Base-by-base conservation (phyloP, 2,113 vertebrate species). In the Pygoscelis adeliae region DNA sequence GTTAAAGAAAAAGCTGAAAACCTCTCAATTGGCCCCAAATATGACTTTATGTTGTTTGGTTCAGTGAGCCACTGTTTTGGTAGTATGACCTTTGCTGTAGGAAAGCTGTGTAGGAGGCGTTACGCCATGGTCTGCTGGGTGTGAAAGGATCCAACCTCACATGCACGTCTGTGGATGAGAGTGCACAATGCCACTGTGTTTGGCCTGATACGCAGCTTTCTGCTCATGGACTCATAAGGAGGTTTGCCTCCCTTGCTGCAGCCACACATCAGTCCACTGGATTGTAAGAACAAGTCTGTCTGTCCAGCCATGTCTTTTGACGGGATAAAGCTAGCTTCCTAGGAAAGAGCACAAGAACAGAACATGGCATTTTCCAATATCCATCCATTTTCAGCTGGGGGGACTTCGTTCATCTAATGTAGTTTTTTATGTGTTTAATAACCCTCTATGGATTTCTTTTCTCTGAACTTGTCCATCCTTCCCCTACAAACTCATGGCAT, bases 111-210 rank as follows among this genome's bases (percentile, higher is more conserved):
- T 71, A 29, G 67, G 66, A 79, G 59, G 20, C n/a, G n/a, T 49
- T 22, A n/a, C 5, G 27, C 53, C 49, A 32, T 32, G 66, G 22
- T 42, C 40, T 56, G 14, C 21, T 63, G 70, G 63, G 17, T 70
- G 59, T 73, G 61, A 67, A 62, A 50, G 59, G 53, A 34, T 83
- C 72, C 32, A 15, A 26, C n/a, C 66, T 21, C 70, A 30, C 15
- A 3, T 6, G 40, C n/a, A 11, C 2, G 0, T 10, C 42, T 52
- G 69, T 5, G 26, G 50, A 23, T 18, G 34, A 50, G 36, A 44
- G 46, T 5, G 30, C n/a, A 16, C 49, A 9, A 10, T 32, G 52
- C 17, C 27, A 11, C 69, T 6, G 29, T 8, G 36, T 42, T 34
- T 26, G 61, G 32, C 36, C 47, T 52, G 49, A 23, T 16, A 21